phyloP scores from a whole-genome alignment of 2,888 invertebrate genomes.

The Oligia fasciuncula region DNA sequence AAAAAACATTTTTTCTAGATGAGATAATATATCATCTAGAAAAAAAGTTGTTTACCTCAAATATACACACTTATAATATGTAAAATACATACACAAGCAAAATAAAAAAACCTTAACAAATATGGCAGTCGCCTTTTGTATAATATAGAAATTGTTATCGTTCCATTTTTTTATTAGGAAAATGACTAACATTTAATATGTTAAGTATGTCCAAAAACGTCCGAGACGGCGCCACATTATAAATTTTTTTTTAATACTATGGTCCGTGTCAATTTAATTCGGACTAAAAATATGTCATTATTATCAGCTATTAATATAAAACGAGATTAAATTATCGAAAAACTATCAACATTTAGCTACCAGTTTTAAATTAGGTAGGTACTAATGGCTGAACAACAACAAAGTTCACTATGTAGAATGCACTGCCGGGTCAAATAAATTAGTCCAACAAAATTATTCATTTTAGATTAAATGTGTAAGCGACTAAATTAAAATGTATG shows the following conservation, averaged over 20 bases:
- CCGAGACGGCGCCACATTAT: slow-evolving; percentile 60
- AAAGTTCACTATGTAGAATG: slow-evolving; percentile 28
- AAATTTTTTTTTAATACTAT: slow-evolving; percentile 36
- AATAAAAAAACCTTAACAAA: slow-evolving; percentile 16
- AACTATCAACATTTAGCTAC: slow-evolving; percentile 29
- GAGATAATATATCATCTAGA: too few relatives aligned
- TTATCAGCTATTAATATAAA: slow-evolving; percentile 27
- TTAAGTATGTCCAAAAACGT: slow-evolving; percentile 27
- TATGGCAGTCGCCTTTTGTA: slow-evolving; percentile 4
- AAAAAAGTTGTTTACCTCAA: slow-evolving; percentile 34
- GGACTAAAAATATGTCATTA: slow-evolving; percentile 47
- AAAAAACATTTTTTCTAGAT: not conserved
- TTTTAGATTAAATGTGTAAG: slow-evolving; percentile 5
- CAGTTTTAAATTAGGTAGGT: not conserved
- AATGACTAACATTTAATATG: slow-evolving; percentile 51
- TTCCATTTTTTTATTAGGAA: slow-evolving; percentile 47
- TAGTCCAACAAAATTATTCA: slow-evolving; percentile 22
- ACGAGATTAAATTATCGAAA: slow-evolving; percentile 22
- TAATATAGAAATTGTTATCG: slow-evolving; percentile 37
- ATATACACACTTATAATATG: not conserved
- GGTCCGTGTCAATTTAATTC: slow-evolving; percentile 42
- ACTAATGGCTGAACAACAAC: slow-evolving; percentile 11
- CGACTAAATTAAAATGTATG: slow-evolving; percentile 41
- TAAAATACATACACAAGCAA: not conserved
- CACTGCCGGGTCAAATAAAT: slow-evolving; percentile 48